Base-by-base conservation (phyloP, 1,140 invertebrate genomes). In the Agrypnia vestita region DNA sequence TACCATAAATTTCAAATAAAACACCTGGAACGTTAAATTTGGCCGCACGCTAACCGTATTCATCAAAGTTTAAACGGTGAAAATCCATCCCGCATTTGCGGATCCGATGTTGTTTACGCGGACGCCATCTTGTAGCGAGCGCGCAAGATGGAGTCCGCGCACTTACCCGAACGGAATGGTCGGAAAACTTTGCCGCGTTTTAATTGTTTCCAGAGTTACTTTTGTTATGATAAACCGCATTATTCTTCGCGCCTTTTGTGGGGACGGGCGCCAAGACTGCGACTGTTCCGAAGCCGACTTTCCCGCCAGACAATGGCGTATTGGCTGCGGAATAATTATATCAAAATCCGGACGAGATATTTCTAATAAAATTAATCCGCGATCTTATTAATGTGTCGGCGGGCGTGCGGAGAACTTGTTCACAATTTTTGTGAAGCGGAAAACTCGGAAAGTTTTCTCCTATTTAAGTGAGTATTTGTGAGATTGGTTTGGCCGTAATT, bases 191-290 rank as follows among this genome's bases (percentile, higher is more conserved):
- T 72, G 55, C 44, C 51, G 7, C 64, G 53, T 69, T 80, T 76
- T 80, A 77, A 80, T 80, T 80, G 75, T 80, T 72, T 71, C 64
- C 15, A 72, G 49, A 80, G 47, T 47, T 77, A 61, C 74, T 77
- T 80, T 80, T 80, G 79, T 80, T 80, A 53, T 43, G 79, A 73
- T 62, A 61, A 72, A 56, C 71, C 67, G 77, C 77, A 77, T 79
- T 78, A 69, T 77, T 49, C 56, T 56, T 4, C 11, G 25, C 3
- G 11, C 35, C 64, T 15, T 75, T 75, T 75, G 73, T 75, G 6
- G 15, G 35, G 6, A 56, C 15, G 25, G 6, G 25, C 25, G 25
- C 25, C 15, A 61, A 61, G 10, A 15, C 15, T 15, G 64, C 21
- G 12, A 44, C 64, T 69, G 43, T 69, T 43, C 8, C 64, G 25